Conservation (phyloP, 2,113 vertebrate genomes). For the Alexandromys fortis region DNA sequence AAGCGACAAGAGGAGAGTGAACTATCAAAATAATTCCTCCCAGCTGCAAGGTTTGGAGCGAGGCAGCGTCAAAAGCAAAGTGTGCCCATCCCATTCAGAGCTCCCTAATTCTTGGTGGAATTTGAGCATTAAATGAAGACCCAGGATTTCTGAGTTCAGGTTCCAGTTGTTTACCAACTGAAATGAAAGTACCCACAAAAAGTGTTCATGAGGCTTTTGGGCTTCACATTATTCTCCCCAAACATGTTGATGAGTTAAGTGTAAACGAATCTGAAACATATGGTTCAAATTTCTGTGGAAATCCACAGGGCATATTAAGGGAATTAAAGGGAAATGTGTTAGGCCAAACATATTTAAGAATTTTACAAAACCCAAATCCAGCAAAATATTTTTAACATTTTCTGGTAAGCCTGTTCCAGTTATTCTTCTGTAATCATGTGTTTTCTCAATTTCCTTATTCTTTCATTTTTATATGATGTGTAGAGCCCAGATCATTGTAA, state of each 20-base stretch:
- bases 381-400: constrained; percentile 78
- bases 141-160: constrained; percentile 64
- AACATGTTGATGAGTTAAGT: constrained; percentile 82
- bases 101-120: constrained; percentile 54
- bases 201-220: constrained; percentile 58
- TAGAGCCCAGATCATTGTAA: constrained; percentile 50
- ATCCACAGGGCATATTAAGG: constrained; percentile 82
- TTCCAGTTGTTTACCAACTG: constrained; percentile 76
- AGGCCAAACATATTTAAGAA: constrained; percentile 81
- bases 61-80: constrained; percentile 40
- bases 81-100: constrained; percentile 64
- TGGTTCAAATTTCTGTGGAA: constrained; percentile 80
- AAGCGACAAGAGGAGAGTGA: constrained; percentile 67
- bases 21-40: constrained; percentile 74
- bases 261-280: constrained; percentile 80
- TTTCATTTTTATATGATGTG: constrained; percentile 47
- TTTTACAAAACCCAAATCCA: constrained; percentile 78
- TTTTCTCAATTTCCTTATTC: constrained; percentile 61
- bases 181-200: constrained; percentile 66
- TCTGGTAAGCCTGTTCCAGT: constrained; percentile 66
- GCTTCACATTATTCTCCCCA: constrained; percentile 70
- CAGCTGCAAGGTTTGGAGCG: constrained; percentile 73
- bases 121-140: constrained; percentile 71
- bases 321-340: constrained; percentile 82
- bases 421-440: constrained; percentile 55